phyloP scores from a whole-genome alignment of 2,113 vertebrate genomes.

The Genyomyrus donnyi region DNA sequence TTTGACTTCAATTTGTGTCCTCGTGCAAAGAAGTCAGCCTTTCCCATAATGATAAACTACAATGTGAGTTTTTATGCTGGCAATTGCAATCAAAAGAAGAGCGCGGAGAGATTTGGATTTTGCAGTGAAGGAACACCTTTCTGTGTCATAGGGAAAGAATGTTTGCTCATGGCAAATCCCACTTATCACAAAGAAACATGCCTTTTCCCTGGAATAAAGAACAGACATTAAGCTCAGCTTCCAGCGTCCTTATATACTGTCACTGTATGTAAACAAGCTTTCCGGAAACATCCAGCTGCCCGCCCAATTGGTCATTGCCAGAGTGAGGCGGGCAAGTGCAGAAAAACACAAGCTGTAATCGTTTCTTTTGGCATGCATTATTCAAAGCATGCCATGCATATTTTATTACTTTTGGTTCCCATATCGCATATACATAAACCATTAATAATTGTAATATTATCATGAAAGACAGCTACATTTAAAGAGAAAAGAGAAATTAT shows the following conservation, averaged over 20 bases:
- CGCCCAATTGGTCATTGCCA: not conserved
- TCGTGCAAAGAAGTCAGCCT: not conserved
- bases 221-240: slow-evolving; percentile 40
- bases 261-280: slow-evolving; percentile 14
- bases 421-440: not conserved
- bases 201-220: slow-evolving; percentile 45
- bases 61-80: not conserved
- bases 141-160: not conserved
- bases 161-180: slow-evolving; percentile 38
- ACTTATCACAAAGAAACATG: slow-evolving; percentile 49
- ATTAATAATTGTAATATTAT: not conserved
- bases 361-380: not conserved
- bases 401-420: not conserved
- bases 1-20: not conserved
- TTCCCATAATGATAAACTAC: not conserved
- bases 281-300: not conserved
- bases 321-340: not conserved
- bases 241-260: slow-evolving; percentile 29
- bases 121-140: not conserved
- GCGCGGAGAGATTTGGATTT: not conserved
- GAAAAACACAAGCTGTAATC: not conserved
- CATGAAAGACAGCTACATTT: not conserved
- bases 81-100: not conserved
- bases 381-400: not conserved
- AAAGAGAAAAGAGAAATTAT: not conserved